A percentile compares a stretch with the other conserved stretches of the same genome.
Evolutionary conservation across 2,888 invertebrate species (phyloP).

Genomic region (Caenorhabditis afra): DNA sequence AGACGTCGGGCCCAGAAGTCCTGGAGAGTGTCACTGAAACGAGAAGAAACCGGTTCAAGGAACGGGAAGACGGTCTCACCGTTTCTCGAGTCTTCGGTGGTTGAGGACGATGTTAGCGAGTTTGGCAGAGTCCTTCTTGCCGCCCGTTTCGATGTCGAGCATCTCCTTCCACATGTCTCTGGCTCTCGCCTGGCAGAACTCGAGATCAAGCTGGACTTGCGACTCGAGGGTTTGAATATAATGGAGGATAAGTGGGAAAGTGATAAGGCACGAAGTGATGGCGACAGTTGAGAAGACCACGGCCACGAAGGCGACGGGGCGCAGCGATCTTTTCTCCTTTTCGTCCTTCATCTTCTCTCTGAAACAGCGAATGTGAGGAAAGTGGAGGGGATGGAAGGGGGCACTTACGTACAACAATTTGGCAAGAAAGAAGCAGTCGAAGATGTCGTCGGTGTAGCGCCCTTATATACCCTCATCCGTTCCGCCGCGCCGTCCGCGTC

Average conservation of each 20-base stretch:
- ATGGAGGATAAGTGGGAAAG: conserved; percentile 79
- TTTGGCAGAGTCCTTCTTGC: conserved; percentile 73
- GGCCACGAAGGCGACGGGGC: conserved; percentile 78
- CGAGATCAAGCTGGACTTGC: conserved; percentile 78
- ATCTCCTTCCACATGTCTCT: conserved; percentile 81
- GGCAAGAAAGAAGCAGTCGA: conserved; percentile 55
- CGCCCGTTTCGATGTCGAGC: conserved; percentile 79
- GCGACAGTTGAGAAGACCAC: conserved; percentile 79
- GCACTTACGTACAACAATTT: conserved; percentile 51
- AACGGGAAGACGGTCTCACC: conserved; percentile 24
- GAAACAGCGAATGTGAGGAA: conserved; percentile 3
- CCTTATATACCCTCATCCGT: conserved; percentile 54
- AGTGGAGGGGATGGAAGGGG: conserved; percentile 7
- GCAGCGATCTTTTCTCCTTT: conserved; percentile 69
- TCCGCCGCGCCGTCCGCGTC: conserved; percentile 54
- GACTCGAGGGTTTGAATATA: conserved; percentile 80
- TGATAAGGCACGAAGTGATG: conserved; percentile 77
- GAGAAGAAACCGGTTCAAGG: neutral
- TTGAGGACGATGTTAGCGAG: conserved; percentile 77
- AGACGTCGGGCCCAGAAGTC: conserved; percentile 80
- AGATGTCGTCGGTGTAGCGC: conserved; percentile 15
- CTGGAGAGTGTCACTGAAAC: conserved; percentile 76
- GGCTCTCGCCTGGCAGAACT: conserved; percentile 80
- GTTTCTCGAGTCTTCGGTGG: conserved; percentile 69
- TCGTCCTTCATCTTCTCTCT: conserved; percentile 57